phyloP scores from a whole-genome alignment of 1,140 invertebrate genomes.

The Homalodisca vitripennis region DNA sequence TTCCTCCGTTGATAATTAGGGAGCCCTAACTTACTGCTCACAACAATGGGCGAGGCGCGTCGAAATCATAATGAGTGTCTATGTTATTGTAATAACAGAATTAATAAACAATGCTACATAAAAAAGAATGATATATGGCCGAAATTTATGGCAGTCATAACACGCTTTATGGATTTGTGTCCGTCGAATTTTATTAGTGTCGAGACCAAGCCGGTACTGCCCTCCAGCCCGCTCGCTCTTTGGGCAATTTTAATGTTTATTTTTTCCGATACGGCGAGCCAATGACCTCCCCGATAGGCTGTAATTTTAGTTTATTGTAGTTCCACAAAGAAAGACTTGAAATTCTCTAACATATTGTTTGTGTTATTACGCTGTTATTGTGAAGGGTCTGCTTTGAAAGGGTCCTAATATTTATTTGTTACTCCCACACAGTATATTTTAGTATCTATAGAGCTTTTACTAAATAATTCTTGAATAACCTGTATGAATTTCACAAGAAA shows the following conservation, averaged over 20 bases:
- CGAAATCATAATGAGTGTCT: background rate
- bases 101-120: constrained; percentile 26
- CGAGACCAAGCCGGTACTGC: background rate
- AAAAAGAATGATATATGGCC: constrained; percentile 21
- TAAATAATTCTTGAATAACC: no score
- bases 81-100: constrained; percentile 18
- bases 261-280: background rate
- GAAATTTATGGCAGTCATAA: constrained; percentile 12
- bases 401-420: no score
- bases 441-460: no score
- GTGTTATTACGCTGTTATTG: no score
- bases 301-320: background rate
- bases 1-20: no score
- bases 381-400: no score
- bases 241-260: constrained; percentile 24
- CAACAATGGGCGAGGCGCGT: no score
- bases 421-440: no score
- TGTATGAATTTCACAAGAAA: no score
- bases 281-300: background rate
- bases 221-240: constrained; percentile 2
- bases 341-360: no score
- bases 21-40: no score
- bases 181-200: constrained; percentile 21
- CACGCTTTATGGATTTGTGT: constrained; percentile 15
- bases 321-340: no score